Evolutionary conservation across 2,113 vertebrate genomes (phyloP), one percentile per base, ranked within the genome.

Genomic region (Tupaia chinensis): DNA sequence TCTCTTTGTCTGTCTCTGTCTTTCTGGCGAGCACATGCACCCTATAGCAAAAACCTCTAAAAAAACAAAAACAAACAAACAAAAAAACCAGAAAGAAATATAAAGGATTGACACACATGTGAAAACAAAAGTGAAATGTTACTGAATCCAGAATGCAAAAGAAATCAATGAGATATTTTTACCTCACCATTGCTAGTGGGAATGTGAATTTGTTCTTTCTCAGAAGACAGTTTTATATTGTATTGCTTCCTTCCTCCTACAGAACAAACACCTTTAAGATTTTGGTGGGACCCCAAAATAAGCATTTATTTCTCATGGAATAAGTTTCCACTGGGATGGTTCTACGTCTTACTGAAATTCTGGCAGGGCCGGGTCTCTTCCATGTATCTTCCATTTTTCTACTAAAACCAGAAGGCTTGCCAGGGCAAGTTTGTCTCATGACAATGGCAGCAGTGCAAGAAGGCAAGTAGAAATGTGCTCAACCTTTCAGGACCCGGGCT

Each of bases 111-210:
- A n/a, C n/a, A n/a, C n/a, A n/a, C n/a, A n/a, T 63, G 23, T 61
- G 32, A 70, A 84, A 60, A 54, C 76, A 93, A 90, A 78, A 78
- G 56, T 76, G 58, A 65, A 84, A 83, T 68, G 53, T 87, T 65
- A 86, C 56, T 27, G 25, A 93, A 76, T 29, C n/a, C 60, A 56
- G 54, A 87, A 44, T 65, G 16, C 72, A 85, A 90, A 78, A 72
- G 77, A 91, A 80, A 58, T 44, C 29, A 76, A 32, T 12, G 19
- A 76, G 54, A 5, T 69, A 79, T 16, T 92, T 84, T 84, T 32
- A 76, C 4, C 19, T 91, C 34, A 65, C 70, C 15, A 74, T 73
- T 93, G 69, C 5, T 85, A 73, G 72, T 58, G 9, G 66, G 23
- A 66, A 84, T 25, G 53, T 6, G 79, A 89, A 80, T 29, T 77